A percentile compares a stretch with the other conserved stretches of the same genome.
These are phyloP conservation scores for Hydropsyche tenuis DNA, from an alignment of 1,140 invertebrate genomes.

Conservation along the genomic window DNA sequence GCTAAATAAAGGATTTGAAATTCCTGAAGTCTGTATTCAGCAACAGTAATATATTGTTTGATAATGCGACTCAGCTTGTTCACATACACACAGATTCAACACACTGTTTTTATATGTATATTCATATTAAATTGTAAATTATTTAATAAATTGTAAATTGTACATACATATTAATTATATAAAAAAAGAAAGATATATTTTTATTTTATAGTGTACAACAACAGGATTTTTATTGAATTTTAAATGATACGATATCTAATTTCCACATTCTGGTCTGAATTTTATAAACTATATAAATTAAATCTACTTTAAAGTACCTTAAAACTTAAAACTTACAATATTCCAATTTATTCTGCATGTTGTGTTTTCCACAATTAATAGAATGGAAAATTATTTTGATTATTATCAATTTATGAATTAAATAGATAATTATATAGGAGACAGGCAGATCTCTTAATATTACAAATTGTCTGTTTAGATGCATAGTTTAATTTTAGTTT, in stretches of 20 bases:
- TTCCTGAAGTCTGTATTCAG: too few relatives aligned
- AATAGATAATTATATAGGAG: constrained; percentile 39
- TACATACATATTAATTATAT: constrained; percentile 50
- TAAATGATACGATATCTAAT: constrained; percentile 22
- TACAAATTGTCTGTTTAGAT: constrained; percentile 46
- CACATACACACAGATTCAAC: neutral
- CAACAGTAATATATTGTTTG: too few relatives aligned
- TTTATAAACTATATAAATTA: constrained; percentile 7
- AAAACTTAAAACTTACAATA: constrained; percentile 1
- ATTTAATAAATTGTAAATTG: constrained; percentile 50
- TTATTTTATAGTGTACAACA: constrained; percentile 39
- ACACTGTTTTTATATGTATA: constrained; percentile 30
- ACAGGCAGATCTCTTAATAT: constrained; percentile 49
- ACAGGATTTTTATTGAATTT: constrained; percentile 41
- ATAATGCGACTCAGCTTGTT: too few relatives aligned
- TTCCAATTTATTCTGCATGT: constrained; percentile 13
- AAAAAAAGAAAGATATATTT: constrained; percentile 48
- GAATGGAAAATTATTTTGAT: constrained; percentile 21
- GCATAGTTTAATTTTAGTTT: constrained; percentile 46
- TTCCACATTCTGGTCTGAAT: constrained; percentile 14
- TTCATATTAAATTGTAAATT: constrained; percentile 49
- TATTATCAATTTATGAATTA: constrained; percentile 35
- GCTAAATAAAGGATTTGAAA: too few relatives aligned
- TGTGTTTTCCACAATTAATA: constrained; percentile 9
- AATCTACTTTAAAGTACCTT: constrained; percentile 16